Conservation (phyloP, 2,113 vertebrate genomes). For the Ceyx cyanopectus region DNA sequence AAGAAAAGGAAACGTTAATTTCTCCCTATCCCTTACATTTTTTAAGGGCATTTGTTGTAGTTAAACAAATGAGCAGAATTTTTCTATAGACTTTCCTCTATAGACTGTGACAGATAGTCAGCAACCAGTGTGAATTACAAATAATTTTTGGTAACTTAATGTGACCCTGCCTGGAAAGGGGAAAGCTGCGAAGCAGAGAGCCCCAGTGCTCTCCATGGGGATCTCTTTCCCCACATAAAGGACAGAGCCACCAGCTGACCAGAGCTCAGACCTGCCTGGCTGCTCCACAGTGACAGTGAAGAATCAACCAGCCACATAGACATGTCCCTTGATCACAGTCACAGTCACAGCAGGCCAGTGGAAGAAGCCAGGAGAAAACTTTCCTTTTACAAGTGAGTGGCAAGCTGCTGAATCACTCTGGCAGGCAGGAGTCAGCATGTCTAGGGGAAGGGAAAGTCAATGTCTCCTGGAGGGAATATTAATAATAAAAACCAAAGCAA, state of each 20-base stretch:
- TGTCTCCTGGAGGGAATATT: too few species aligned
- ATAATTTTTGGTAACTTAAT: background rate
- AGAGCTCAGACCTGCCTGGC: background rate
- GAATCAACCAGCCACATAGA: too few species aligned
- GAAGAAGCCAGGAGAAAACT: too few species aligned
- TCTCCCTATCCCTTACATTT: background rate
- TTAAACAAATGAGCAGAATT: background rate
- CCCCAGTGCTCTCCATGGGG: background rate
- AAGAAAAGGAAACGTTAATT: background rate
- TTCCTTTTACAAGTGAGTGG: too few species aligned
- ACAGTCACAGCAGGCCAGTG: too few species aligned
- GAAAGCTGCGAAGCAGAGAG: background rate
- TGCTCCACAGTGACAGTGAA: background rate
- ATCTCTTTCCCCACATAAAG: background rate
- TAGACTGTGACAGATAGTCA: background rate
- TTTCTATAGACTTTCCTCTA: background rate
- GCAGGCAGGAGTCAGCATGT: too few species aligned
- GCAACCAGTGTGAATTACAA: background rate
- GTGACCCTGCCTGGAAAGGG: background rate
- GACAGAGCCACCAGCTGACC: background rate
- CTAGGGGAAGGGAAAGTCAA: too few species aligned
- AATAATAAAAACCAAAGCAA: too few species aligned
- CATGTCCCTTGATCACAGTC: too few species aligned
- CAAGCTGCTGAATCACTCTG: too few species aligned
- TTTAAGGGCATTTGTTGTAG: background rate